Percentiles rank a stretch among this genome's conserved stretches.
These are phyloP conservation scores for Rhinogobio ventralis DNA, from an alignment of 2,797 vertebrate species.

Conservation along the genomic window DNA sequence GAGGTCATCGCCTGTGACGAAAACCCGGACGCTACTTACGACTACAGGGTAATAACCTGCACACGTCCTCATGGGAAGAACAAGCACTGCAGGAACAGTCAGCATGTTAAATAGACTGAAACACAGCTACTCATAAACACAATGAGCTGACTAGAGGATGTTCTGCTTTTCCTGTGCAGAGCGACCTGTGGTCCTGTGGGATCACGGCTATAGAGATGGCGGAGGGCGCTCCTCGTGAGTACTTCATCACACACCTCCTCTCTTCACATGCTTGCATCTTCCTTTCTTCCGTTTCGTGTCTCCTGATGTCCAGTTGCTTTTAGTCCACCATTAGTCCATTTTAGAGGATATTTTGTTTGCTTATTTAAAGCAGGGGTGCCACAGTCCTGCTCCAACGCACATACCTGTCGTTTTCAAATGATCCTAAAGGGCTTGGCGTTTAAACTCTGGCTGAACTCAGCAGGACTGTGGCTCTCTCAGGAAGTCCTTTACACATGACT, in stretches of 20 bases:
- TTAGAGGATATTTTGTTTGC: background rate
- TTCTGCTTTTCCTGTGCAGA: slow-evolving; percentile 74
- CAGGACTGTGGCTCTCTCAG: background rate
- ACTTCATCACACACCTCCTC: background rate
- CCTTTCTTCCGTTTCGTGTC: background rate
- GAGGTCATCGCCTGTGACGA: slow-evolving; percentile 99
- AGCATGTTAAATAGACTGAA: too few species aligned
- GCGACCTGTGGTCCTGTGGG: slow-evolving; percentile 97
- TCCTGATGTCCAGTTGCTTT: background rate
- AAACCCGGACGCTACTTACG: slow-evolving; percentile 97
- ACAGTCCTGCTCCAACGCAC: too few species aligned
- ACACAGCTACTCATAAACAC: too few species aligned
- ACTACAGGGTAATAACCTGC: slow-evolving; percentile 88
- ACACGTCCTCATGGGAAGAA: background rate
- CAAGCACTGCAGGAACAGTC: too few species aligned
- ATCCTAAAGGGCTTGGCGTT: background rate
- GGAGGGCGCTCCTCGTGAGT: slow-evolving; percentile 92
- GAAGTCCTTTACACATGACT: background rate
- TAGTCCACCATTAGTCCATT: background rate
- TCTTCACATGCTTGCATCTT: background rate
- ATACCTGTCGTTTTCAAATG: background rate
- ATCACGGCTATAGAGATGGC: slow-evolving; percentile 99
- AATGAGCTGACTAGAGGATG: background rate
- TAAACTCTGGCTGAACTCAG: background rate
- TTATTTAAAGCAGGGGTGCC: background rate